Evolutionary conservation across 2,888 invertebrate genomes (phyloP).

Genomic region (Cantharis nigra): DNA sequence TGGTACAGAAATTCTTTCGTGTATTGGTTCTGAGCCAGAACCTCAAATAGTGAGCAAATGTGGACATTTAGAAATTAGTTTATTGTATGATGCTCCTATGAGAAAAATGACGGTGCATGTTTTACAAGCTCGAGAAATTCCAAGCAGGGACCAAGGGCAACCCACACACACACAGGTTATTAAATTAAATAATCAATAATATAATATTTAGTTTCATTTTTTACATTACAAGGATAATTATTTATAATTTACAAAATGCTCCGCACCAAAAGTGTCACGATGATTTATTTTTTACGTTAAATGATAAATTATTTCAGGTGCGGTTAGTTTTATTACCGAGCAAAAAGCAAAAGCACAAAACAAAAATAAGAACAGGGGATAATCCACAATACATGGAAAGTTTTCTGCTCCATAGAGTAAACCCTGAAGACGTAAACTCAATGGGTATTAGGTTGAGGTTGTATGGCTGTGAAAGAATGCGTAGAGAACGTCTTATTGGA

Average conservation of each 20-base stretch:
- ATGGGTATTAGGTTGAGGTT: constrained; percentile 89
- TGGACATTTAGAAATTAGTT: constrained; percentile 84
- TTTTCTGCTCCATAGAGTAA: constrained; percentile 87
- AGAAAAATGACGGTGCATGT: constrained; percentile 92
- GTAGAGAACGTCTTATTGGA: constrained; percentile 88
- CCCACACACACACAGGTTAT: constrained; percentile 70
- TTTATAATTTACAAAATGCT: too few relatives aligned
- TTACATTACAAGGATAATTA: too few relatives aligned
- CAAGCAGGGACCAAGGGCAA: constrained; percentile 70
- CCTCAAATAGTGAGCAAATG: constrained; percentile 62
- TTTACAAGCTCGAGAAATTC: constrained; percentile 82
- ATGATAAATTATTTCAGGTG: constrained; percentile 61
- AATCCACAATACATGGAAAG: constrained; percentile 93
- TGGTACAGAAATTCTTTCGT: constrained; percentile 45
- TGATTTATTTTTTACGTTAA: not conserved
- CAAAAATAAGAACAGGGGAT: constrained; percentile 88
- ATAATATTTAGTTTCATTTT: too few relatives aligned
- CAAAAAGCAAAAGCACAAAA: constrained; percentile 93
- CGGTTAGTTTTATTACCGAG: constrained; percentile 85
- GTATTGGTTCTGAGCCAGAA: constrained; percentile 54
- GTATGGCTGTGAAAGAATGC: constrained; percentile 91
- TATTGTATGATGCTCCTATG: constrained; percentile 88
- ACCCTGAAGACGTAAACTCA: constrained; percentile 92
- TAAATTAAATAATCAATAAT: too few relatives aligned
- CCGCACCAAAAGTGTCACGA: too few relatives aligned